A percentile compares a stretch with the other conserved stretches of the same genome.
Conservation (phyloP, 1,140 invertebrate genomes). For the Drosophila mayri region DNA sequence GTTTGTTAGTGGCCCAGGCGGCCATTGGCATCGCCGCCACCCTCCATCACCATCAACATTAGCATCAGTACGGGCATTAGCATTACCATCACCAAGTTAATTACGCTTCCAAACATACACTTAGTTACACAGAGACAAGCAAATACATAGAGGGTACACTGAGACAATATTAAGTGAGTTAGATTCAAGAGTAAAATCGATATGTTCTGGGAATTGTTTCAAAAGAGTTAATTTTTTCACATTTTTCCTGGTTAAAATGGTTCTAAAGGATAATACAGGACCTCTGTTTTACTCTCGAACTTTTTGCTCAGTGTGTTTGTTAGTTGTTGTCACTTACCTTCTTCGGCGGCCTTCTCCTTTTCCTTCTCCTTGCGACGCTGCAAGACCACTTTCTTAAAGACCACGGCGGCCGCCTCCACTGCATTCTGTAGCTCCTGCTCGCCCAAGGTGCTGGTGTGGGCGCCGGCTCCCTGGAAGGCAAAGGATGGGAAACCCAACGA, state of each 20-base stretch:
- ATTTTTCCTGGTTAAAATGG: no score
- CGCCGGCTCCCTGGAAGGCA: constrained; percentile 20
- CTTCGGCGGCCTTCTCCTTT: constrained; percentile 77
- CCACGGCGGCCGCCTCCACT: constrained; percentile 86
- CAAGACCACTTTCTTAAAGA: constrained; percentile 84
- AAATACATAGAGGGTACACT: constrained; percentile 13
- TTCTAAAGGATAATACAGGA: not conserved
- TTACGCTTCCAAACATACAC: constrained; percentile 43
- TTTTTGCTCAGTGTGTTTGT: constrained; percentile 8
- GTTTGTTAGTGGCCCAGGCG: constrained; percentile 53
- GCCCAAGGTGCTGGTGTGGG: constrained; percentile 86
- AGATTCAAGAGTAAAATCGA: not conserved
- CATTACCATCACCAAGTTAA: constrained; percentile 56
- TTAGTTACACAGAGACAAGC: constrained; percentile 23
- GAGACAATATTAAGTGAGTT: not conserved
- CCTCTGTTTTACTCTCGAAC: not conserved
- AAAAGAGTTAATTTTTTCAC: no score
- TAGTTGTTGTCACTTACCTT: constrained; percentile 72
- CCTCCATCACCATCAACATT: constrained; percentile 33
- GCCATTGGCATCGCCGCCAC: constrained; percentile 13
- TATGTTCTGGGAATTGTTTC: not conserved
- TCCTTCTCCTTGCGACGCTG: constrained; percentile 82
- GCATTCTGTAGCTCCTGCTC: constrained; percentile 87
- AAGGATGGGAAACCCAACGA: not conserved
- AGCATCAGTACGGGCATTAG: constrained; percentile 38